Evolutionary conservation across 2,888 invertebrate genomes (phyloP), one percentile per base, ranked within the genome.

Genomic region (Itoplectis maculator): DNA sequence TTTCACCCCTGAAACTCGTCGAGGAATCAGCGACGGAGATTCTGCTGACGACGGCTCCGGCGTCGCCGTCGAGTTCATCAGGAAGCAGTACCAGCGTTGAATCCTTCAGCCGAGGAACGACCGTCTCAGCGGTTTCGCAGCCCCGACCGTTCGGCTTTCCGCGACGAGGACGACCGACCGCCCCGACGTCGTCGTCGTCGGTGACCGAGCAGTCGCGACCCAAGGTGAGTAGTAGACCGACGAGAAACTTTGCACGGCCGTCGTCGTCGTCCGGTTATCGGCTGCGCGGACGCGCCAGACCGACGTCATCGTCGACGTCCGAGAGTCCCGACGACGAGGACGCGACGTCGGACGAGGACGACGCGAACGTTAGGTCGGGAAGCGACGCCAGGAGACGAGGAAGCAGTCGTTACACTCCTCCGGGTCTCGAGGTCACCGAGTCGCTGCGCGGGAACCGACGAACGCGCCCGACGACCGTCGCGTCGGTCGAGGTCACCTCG

Each of bases 111-210:
- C 85, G 87, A 13, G 87, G 88, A 86, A 86, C 70, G 73, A 83
- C 18, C 7, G 81, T 91, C 79, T 92, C 93, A 70, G 89, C 92
- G 70, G 93, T 94, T 83, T 93, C 94, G 86, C 94, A 94, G 91
- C 94, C 94, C 84, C 92, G 94, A 90, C 94, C 94, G 23, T 94
- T 94, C 88, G 93, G 94, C 88, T 94, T 93, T 86, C 93, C 93
- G 51, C 91, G 94, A 87, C 91, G 94, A 87, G 93, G 91, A 85
- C 93, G 94, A 88, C 93, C 94, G 76, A 92, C 88, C 23, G 76
- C 88, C 54, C 86, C 88, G 20, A 77, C 83, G n/a, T 63, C 88
- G 23, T 79, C 87, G 35, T 70, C 85, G 47, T 74, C 76, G 66
- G 86, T 86, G 72, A 89, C 85, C 80, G 91, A 90, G 75, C 86